Evolutionary conservation across 1,140 invertebrate species (phyloP).

Genomic region (Ladona fulva): DNA sequence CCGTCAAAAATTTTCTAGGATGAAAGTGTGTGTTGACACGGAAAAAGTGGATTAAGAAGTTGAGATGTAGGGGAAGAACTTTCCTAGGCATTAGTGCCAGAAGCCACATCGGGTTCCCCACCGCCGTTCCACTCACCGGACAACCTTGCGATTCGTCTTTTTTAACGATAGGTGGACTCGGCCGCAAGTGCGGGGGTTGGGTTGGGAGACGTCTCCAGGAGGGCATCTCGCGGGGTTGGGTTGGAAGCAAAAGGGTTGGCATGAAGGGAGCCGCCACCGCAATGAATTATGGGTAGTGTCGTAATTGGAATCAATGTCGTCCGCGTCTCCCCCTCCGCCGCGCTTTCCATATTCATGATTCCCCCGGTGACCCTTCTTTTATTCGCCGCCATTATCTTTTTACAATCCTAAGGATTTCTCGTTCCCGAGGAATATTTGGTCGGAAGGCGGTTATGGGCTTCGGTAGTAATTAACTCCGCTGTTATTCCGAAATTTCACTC

Average conservation of each 20-base stretch:
- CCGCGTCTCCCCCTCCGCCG: background rate
- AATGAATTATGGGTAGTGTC: conserved; percentile 1
- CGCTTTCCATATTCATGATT: background rate
- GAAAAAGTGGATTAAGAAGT: too few relatives aligned
- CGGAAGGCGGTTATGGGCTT: too few relatives aligned
- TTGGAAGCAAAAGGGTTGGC: background rate
- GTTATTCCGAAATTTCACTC: too few relatives aligned
- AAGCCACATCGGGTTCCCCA: too few relatives aligned
- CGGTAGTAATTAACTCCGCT: too few relatives aligned
- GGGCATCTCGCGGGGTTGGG: background rate
- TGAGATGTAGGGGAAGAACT: too few relatives aligned
- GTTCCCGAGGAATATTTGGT: background rate
- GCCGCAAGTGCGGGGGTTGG: background rate
- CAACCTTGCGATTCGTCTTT: conserved; percentile 4
- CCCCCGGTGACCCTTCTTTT: background rate
- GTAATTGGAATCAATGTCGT: conserved; percentile 5
- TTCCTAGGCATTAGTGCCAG: too few relatives aligned
- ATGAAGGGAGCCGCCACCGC: background rate
- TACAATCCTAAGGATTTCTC: background rate
- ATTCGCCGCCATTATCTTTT: background rate
- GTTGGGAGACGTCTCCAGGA: background rate
- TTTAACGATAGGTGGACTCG: background rate
- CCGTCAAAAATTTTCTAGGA: too few relatives aligned
- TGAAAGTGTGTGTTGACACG: too few relatives aligned
- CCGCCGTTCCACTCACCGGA: background rate